Evolutionary conservation across 2,888 invertebrate genomes (phyloP).

Genomic region (Agrochola circellaris): DNA sequence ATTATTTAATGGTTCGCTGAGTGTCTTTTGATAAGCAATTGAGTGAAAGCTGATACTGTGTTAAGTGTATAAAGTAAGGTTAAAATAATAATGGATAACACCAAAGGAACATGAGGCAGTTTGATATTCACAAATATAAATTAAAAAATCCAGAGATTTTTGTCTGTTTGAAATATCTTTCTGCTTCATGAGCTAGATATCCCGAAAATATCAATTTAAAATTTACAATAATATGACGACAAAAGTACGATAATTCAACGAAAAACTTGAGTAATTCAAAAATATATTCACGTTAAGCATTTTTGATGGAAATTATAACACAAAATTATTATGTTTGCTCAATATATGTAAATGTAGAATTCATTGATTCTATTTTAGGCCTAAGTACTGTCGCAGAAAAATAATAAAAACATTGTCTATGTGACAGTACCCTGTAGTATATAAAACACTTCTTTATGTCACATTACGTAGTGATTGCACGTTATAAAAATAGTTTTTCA

Average conservation of each 20-base stretch:
- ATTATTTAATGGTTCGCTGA: slow-evolving; percentile 27
- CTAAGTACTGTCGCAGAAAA: slow-evolving; percentile 49
- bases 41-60: slow-evolving; percentile 43
- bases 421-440: slow-evolving; percentile 47
- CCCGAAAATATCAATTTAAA: background rate
- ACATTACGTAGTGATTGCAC: slow-evolving; percentile 56
- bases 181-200: slow-evolving; percentile 47
- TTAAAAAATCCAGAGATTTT: background rate
- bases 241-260: slow-evolving; percentile 74
- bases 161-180: slow-evolving; percentile 4
- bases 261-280: slow-evolving; percentile 65
- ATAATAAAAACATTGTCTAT: slow-evolving; percentile 3
- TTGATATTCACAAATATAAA: slow-evolving; percentile 18
- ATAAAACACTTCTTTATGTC: slow-evolving; percentile 28
- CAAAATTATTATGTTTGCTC: slow-evolving; percentile 68
- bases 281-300: slow-evolving; percentile 66
- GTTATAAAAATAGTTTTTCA: slow-evolving; percentile 39
- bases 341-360: slow-evolving; percentile 56
- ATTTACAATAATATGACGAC: slow-evolving; percentile 51
- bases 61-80: slow-evolving; percentile 45
- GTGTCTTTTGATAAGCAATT: slow-evolving; percentile 44
- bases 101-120: slow-evolving; percentile 36
- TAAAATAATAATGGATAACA: slow-evolving; percentile 27
- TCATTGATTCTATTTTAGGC: slow-evolving; percentile 51
- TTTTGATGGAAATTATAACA: slow-evolving; percentile 53